Base-by-base conservation (phyloP, 2,888 invertebrate species). In the Archips crataeganus region DNA sequence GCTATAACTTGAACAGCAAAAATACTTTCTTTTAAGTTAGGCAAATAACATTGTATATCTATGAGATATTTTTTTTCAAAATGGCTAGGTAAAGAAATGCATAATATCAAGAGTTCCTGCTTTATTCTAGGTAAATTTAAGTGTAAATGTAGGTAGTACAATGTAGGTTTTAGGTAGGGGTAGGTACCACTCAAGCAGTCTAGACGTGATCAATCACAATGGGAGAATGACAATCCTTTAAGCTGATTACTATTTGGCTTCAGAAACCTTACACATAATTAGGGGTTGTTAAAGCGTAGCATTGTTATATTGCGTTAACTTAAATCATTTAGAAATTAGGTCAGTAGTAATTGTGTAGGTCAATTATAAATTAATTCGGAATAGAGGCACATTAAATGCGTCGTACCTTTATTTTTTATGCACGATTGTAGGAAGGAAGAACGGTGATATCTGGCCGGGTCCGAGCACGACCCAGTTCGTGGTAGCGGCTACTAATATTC, bases 401-500 rank as follows among this genome's bases (percentile, higher is more conserved):
- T 32, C 61, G 15, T 54, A 54, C 71, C 66, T 71, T 54, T 45
- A 66, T 54, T 68, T 39, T 59, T 39, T 39, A 54, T 39, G 13
- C 49, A 3, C 45, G 68, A 63, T 54, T 57, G 34, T 32, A 49
- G 68, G 47, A 57, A 68, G 68, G 73, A 68, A 73, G 57, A 47
- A 15, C 68, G 54, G 67, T 62, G 57, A 54, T 74, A 69, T 64
- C 60, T 45, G 75, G 79, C 79, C 36, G 51, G 79, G 80, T 79
- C 80, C 79, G 79, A 75, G 81, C 79, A 81, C 81, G 85, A 84
- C 85, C 84, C 82, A 85, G 81, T 85, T 85, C 80, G 77, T 78
- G 75, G 79, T 78, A 77, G 81, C 82, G 80, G 78, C 79, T 83
- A 86, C 87, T 90, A 90, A 91, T 91, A 91, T 90, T 89, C 90